These are phyloP conservation scores for Clarias laeviceps DNA, from an alignment of 2,797 vertebrate species.

Conservation along the genomic window DNA sequence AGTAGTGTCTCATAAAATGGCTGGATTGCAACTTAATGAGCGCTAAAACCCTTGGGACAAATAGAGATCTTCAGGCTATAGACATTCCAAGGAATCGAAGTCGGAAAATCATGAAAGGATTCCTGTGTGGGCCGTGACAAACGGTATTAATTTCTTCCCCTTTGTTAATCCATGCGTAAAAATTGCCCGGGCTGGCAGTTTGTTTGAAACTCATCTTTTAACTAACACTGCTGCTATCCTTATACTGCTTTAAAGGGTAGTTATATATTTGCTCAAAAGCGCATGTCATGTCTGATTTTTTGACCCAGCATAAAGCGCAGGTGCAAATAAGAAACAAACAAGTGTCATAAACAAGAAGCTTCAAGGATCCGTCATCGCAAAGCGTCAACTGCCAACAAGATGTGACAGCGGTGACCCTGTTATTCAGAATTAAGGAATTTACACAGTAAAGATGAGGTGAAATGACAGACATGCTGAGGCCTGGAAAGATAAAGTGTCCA, in stretches of 20 bases:
- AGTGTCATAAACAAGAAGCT: slow-evolving; percentile 7
- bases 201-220: not conserved
- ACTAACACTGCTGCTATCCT: not conserved
- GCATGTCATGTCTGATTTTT: slow-evolving; percentile 30
- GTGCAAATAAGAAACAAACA: slow-evolving; percentile 39
- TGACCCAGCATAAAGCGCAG: slow-evolving; percentile 25
- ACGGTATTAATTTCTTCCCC: not conserved
- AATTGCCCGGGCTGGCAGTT: too few relatives aligned
- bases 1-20: slow-evolving; percentile 8
- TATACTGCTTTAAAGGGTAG: slow-evolving; percentile 16
- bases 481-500: not conserved
- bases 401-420: slow-evolving; percentile 30
- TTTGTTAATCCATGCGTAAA: not conserved
- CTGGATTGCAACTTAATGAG: not conserved
- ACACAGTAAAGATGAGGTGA: not conserved
- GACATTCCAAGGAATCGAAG: not conserved
- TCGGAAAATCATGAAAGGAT: not conserved
- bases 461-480: not conserved
- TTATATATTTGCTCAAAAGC: slow-evolving; percentile 32
- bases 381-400: not conserved
- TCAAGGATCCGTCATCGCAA: slow-evolving; percentile 34
- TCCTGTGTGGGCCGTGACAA: not conserved
- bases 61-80: not conserved
- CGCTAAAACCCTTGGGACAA: not conserved
- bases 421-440: not conserved